Base-by-base conservation (phyloP, 2,113 vertebrate genomes). In the Melierax canorus region DNA sequence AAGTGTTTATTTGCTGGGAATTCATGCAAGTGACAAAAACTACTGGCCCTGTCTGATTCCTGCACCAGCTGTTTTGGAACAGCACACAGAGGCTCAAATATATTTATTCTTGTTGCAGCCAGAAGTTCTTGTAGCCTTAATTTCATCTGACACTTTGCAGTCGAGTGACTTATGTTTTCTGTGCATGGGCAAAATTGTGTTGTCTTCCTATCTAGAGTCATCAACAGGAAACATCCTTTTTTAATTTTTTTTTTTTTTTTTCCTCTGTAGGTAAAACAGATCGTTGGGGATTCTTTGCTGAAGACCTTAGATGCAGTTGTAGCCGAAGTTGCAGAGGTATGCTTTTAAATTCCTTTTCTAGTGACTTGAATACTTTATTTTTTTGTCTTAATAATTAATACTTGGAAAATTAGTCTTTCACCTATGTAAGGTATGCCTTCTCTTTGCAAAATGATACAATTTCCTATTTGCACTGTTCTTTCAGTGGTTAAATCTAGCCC, bases 211-310 rank as follows among this genome's bases (percentile, higher is more conserved):
- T 79, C 27, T 53, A 7, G 24, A 78, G 41, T 55, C 29, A 76
- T 15, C 15, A 46, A 30, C 26, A 79, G 85, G 50, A 81, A 87
- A 39, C 26, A 38, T 81, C 22, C 53, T 19, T 80, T 80, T 55
- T 67, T 22, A 8, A 16, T 48, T 4, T 22, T 5, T 5, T 15
- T 1, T 3, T 3, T 34, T 10, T 58, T 66, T 67, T 20, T 19
- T 3, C 2, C 32, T 93, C 79, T 18, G 0, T 79, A 99, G 99
- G 99, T 99, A 75, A 99, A 99, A 86, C 98, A 99, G 75, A 98
- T 99, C 0, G 99, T 99, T n/a, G 98, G 98, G 0, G 99, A 99
- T 62, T 97, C 99, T 27, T 98, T 99, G 88, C 97, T 99, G 71
- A 99, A 99, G 97, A 98, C 97, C 46, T 96, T 99, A 90, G 99